Base-by-base conservation (phyloP, 2,113 vertebrate species). In the Willisornis vidua region DNA sequence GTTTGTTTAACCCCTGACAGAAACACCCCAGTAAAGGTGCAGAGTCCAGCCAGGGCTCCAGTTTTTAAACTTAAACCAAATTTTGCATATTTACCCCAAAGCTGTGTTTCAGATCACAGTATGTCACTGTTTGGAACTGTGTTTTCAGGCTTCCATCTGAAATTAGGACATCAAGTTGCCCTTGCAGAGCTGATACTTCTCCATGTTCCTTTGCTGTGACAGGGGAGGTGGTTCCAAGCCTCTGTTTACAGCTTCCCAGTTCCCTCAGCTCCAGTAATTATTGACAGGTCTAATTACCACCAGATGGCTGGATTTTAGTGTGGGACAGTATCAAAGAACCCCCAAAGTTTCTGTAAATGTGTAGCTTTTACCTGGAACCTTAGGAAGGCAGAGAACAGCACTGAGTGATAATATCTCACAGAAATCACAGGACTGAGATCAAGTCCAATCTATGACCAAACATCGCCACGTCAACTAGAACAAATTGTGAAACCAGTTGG, bases 201-300 rank as follows among this genome's bases (percentile, higher is more conserved):
- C 6, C 26, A 1, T 19, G 46, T 39, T 76, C 17, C 39, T 86
- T 68, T 58, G 68, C 55, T 85, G 61, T 71, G 62, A 43, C 10
- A 78, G 46, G 62, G 68, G n/a, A 62, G 48, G 61, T 17, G 5
- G 71, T 71, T 51, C 71, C 48, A 85, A 75, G 16, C 15, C 25
- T 46, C 28, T 51, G 14, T 46, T 86, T 39, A 25, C 35, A 70
- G 35, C 66, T 72, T 63, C 58, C 75, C 45, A 35, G 70, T 72
- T 83, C 49, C 72, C 45, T 68, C 49, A 67, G 57, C 79, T 75
- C n/a, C 86, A 79, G 71, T 51, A 55, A 59, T 79, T 90, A 72
- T 7, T 67, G 74, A 11, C 48, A 45, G 45, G 48, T 48, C 67
- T 87, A 68, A 90, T 82, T 85, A 35, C 57, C 45, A 45, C 14